Evolutionary conservation across 2,888 invertebrate species (phyloP), one percentile per base, ranked within the genome.

Genomic region (Cryptus armator): DNA sequence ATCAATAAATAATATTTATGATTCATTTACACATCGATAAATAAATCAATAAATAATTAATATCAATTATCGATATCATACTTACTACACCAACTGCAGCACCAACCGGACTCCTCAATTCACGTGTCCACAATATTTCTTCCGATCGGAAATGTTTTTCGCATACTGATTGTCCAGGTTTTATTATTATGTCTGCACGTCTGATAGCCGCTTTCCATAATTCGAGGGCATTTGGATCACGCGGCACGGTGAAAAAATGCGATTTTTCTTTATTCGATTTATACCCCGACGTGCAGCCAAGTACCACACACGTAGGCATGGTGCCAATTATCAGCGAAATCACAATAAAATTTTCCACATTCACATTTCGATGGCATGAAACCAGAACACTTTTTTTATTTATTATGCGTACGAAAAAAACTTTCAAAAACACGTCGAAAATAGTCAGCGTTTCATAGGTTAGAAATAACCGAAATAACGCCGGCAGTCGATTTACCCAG

Each of bases 191-290:
- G 16, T 10, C 29, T 24, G 37, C 16, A 32, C 29, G 77, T 66
- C 24, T 6, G 3, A 72, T 67, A n/a, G 71, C 77, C 29, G n/a
- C 79, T 78, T 46, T 43, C 79, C 79, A 83, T 48, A 29, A 5
- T 53, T 66, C 29, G 2, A 48, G 19, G 12, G 19, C 14, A 12
- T 59, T 62, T 14, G 46, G 46, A 64, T 79, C 70, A 7, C 70
- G 74, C 3, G 82, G 82, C 6, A 85, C 66, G 10, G n/a, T 67
- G 44, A 86, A 86, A 19, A 84, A 66, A 59, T 78, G 84, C 0
- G 66, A 32, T 37, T 84, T 79, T 78, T 81, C 78, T 3, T 32
- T 12, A 64, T 74, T 86, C 2, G 78, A 68, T 4, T 43, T 2
- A 5, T 59, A 59, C 1, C 59, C 76, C 7, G 72, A 83, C 9